Base-by-base conservation (phyloP, 1,140 invertebrate genomes). In the Saxidomus purpurata region DNA sequence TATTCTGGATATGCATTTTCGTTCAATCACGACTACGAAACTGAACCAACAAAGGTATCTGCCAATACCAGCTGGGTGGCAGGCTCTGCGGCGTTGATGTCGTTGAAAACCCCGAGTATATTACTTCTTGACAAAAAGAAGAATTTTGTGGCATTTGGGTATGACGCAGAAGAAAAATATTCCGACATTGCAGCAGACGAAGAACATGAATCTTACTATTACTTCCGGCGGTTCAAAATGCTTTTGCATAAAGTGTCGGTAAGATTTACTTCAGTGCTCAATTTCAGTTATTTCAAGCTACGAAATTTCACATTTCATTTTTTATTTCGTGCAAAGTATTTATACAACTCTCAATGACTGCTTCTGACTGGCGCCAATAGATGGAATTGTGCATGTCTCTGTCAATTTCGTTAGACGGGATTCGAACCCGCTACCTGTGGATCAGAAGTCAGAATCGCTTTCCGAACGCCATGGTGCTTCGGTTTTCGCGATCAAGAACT, bases 221-320 rank as follows among this genome's bases (percentile, higher is more conserved):
- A 86, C 69, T 86, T 52, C 83, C 43, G 83, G 47, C 40, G 83
- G 15, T 86, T 86, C 55, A 86, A 86, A 31, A 86, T 86, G 83
- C 43, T 55, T 15, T 63, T 86, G 25, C 43, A 49, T 31, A 49
- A 86, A 22, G 40, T 71, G 19, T 22, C 36, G 63, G 83, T 86
- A 74, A 25, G 63, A 22, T n/a, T n/a, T n/a, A n/a, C n/a, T n/a
- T n/a, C n/a, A n/a, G 13, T n/a, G n/a, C n/a, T n/a, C n/a, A n/a
- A 55, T 55, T n/a, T 15, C 13, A n/a, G 52, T 15, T 13, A 15
- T 15, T 15, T 15, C 13, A 15, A 55, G n/a, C n/a, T 13, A 55
- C 13, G n/a, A 15, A n/a, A 55, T 55, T 15, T 55, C 13, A 55
- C n/a, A 55, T 55, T 55, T 15, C 13, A 15, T 13, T 55, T 55